Evolutionary conservation across 2,113 vertebrate species (phyloP).

Genomic region (Dendropsophus ebraccatus): DNA sequence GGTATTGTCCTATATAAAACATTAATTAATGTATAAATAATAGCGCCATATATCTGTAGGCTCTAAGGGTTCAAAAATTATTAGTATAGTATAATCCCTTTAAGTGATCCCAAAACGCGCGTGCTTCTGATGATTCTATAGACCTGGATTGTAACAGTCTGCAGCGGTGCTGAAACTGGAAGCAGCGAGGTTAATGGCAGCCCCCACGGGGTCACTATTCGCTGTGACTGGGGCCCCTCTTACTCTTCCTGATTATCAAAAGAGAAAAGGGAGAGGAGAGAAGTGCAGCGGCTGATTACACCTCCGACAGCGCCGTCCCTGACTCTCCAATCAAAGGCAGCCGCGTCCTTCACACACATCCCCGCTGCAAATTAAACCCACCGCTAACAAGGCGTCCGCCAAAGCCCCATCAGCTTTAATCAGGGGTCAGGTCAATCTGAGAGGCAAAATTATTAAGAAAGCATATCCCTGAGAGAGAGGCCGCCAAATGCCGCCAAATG

Average conservation of each 20-base stretch:
- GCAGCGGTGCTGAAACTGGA: background rate
- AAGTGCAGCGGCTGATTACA: constrained; percentile 43
- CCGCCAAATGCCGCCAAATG: background rate
- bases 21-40: too few species aligned
- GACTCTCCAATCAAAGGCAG: constrained; percentile 59
- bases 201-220: background rate
- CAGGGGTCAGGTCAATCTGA: constrained; percentile 56
- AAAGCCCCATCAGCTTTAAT: constrained; percentile 54
- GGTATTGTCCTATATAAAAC: too few species aligned
- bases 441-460: constrained; percentile 54
- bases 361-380: constrained; percentile 56
- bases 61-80: too few species aligned
- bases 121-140: too few species aligned
- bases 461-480: constrained; percentile 3
- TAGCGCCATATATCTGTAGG: too few species aligned
- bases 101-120: too few species aligned
- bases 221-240: constrained; percentile 21
- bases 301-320: constrained; percentile 48
- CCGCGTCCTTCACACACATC: constrained; percentile 47
- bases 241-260: constrained; percentile 49
- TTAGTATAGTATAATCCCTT: too few species aligned
- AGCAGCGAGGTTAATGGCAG: constrained; percentile 13
- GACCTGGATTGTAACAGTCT: background rate
- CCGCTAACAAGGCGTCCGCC: constrained; percentile 53
- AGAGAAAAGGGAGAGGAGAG: constrained; percentile 21